Conservation (phyloP, 2,888 invertebrate genomes). For the Urechis unicinctus region DNA sequence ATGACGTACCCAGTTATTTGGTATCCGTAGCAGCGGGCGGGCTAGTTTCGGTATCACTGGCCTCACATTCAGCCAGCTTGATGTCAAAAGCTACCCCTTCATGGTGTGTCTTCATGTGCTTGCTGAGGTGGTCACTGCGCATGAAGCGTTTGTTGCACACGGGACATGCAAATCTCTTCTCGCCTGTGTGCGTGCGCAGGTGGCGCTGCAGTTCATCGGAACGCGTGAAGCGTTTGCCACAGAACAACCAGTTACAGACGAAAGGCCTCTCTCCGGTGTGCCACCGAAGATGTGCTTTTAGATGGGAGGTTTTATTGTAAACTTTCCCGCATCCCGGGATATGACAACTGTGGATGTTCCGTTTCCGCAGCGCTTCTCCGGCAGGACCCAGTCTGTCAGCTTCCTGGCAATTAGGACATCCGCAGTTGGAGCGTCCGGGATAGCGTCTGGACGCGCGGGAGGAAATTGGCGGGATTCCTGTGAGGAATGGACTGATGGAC, state of each 20-base stretch:
- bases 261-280: constrained; percentile 96
- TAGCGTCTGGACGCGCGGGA: background rate
- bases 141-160: constrained; percentile 90
- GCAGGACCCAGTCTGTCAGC: constrained; percentile 76
- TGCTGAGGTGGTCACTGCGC: constrained; percentile 87
- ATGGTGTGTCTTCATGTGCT: constrained; percentile 80
- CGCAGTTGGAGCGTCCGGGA: constrained; percentile 85
- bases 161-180: constrained; percentile 83
- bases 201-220: constrained; percentile 96
- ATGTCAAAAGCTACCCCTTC: constrained; percentile 25
- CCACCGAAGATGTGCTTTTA: constrained; percentile 97
- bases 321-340: constrained; percentile 50
- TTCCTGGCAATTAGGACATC: constrained; percentile 98
- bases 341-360: constrained; percentile 48
- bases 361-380: constrained; percentile 58
- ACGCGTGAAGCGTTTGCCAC: constrained; percentile 91
- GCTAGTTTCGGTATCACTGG: no score
- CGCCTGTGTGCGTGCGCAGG: constrained; percentile 83
- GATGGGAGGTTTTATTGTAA: constrained; percentile 95
- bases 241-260: constrained; percentile 96
- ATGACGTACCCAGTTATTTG: no score
- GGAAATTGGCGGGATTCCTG: background rate
- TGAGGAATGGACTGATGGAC: background rate
- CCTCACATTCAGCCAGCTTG: no score
- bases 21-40: no score